These are phyloP conservation scores for Arrhamphus sclerolepis DNA, from an alignment of 2,797 vertebrate species.

Conservation along the genomic window DNA sequence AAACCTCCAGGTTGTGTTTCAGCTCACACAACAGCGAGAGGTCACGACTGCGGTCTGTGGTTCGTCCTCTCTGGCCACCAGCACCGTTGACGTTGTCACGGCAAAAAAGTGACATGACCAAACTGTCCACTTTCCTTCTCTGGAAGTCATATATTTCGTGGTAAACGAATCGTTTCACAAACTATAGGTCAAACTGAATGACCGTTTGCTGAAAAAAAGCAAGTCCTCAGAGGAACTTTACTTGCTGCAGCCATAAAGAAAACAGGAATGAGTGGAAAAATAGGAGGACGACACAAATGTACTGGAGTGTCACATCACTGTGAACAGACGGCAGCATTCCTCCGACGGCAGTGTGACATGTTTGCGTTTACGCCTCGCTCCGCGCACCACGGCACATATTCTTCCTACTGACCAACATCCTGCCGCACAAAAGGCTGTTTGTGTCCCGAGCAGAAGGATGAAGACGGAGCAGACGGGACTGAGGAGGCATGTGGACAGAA, in stretches of 20 bases:
- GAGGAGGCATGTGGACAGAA: not conserved
- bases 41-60: constrained; percentile 23
- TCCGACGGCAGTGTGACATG: constrained; percentile 11
- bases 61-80: constrained; percentile 9
- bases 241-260: not conserved
- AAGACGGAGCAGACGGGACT: not conserved
- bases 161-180: constrained; percentile 7
- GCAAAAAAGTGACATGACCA: constrained; percentile 12
- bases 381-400: not conserved
- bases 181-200: not conserved
- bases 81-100: constrained; percentile 16
- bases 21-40: constrained; percentile 25
- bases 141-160: not conserved
- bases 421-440: constrained; percentile 35
- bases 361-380: constrained; percentile 60
- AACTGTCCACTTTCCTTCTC: not conserved
- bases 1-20: constrained; percentile 43
- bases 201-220: no score
- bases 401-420: constrained; percentile 35
- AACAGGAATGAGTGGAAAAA: not conserved
- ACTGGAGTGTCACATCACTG: not conserved
- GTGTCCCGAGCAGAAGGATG: constrained; percentile 16
- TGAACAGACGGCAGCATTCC: constrained; percentile 20
- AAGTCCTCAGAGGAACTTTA: no score
- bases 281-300: constrained; percentile 9